These are phyloP conservation scores for Apeira syringaria DNA, from an alignment of 2,888 invertebrate genomes.

Conservation along the genomic window DNA sequence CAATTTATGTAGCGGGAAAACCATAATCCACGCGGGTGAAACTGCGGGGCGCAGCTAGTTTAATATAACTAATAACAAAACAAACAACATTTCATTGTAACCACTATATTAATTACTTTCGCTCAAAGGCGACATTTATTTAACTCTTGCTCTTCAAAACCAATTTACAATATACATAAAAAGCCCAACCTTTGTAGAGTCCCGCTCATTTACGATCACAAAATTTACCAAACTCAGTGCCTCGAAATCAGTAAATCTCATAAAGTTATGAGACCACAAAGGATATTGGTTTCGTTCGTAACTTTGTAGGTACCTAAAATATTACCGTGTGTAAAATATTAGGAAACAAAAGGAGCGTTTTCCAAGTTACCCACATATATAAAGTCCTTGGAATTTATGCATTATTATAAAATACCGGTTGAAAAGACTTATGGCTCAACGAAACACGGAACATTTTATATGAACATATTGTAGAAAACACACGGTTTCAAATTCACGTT, in stretches of 20 bases:
- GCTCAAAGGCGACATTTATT: no score
- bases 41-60: no score
- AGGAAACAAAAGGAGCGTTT: slow-evolving; percentile 17
- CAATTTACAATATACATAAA: no score
- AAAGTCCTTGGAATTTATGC: slow-evolving; percentile 40
- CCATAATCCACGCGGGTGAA: no score
- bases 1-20: no score
- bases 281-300: slow-evolving; percentile 21
- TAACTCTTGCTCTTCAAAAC: no score
- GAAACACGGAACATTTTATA: slow-evolving; percentile 35
- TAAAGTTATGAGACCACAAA: slow-evolving; percentile 22
- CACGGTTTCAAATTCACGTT: slow-evolving; percentile 15
- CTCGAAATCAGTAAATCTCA: slow-evolving; percentile 17
- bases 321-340: slow-evolving; percentile 14
- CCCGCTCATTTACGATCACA: slow-evolving; percentile 15
- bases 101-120: no score
- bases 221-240: slow-evolving; percentile 17
- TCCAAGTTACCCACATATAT: no score
- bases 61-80: no score
- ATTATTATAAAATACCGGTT: slow-evolving; percentile 45
- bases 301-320: slow-evolving; percentile 10
- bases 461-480: slow-evolving; percentile 35
- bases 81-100: no score
- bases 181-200: neutral
- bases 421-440: slow-evolving; percentile 39